A percentile compares a stretch with the other conserved stretches of the same genome.
Evolutionary conservation across 2,888 invertebrate genomes (phyloP).

Genomic region (Ormyrus rosae): DNA sequence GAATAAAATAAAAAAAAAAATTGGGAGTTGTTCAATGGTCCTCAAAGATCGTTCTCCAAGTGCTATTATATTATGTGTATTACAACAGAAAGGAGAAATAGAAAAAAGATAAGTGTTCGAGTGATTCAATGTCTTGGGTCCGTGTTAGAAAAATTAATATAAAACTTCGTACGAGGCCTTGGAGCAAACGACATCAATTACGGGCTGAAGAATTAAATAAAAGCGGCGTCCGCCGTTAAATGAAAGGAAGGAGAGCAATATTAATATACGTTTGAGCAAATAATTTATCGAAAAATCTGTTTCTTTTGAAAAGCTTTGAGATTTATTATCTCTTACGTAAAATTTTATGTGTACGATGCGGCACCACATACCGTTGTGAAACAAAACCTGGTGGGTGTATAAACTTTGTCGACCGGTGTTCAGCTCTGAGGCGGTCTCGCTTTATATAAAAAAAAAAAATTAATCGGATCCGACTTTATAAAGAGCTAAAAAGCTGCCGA

Average conservation of each 20-base stretch:
- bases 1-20: background rate
- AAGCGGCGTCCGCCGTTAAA: background rate
- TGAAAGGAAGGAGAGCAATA: too few species aligned
- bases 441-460: constrained; percentile 7
- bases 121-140: constrained; percentile 12
- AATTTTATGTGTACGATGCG: too few species aligned
- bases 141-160: constrained; percentile 18
- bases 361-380: background rate
- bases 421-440: background rate
- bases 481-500: constrained; percentile 13
- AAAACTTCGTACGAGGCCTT: constrained; percentile 11
- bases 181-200: constrained; percentile 33
- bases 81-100: background rate
- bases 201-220: constrained; percentile 35
- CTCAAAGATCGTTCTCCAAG: constrained; percentile 5
- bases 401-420: background rate
- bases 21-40: constrained; percentile 16
- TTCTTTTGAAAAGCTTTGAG: too few species aligned
- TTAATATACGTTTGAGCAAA: too few species aligned
- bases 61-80: background rate
- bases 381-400: background rate
- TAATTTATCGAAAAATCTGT: too few species aligned
- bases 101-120: background rate
- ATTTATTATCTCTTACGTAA: too few species aligned
- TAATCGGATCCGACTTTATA: constrained; percentile 34